A percentile compares a stretch with the other conserved stretches of the same genome.
Evolutionary conservation across 2,888 invertebrate species (phyloP).

Genomic region (Cyclophora albipunctata): DNA sequence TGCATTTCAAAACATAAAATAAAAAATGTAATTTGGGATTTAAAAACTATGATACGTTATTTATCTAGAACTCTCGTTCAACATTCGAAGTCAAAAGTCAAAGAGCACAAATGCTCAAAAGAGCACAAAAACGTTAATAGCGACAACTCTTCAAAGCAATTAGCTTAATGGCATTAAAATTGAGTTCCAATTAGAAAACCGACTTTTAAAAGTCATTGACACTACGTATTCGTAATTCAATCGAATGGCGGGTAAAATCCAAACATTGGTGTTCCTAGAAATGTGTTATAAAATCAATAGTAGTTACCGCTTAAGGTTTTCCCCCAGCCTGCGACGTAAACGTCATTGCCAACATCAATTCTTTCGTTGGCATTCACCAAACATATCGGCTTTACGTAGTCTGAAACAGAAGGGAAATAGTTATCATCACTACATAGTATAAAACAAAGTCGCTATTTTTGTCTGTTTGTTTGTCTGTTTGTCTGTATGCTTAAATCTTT

Average conservation of each 20-base stretch:
- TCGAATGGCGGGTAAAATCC: conserved; percentile 17
- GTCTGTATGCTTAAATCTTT: no score
- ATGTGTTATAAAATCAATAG: conserved; percentile 20
- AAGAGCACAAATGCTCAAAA: no score
- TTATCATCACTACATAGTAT: no score
- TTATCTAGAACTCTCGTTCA: no score
- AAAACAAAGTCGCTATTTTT: no score
- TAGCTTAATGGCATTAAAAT: not conserved
- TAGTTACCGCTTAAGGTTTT: conserved; percentile 70
- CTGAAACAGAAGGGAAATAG: conserved; percentile 36
- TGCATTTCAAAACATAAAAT: no score
- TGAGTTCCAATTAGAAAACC: not conserved
- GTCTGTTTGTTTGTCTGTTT: no score
- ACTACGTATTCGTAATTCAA: not conserved
- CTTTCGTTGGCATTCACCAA: conserved; percentile 50
- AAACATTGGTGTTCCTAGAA: conserved; percentile 3
- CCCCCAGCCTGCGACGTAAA: conserved; percentile 78
- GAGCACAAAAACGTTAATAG: no score
- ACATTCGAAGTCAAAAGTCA: no score
- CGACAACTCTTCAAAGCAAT: not conserved
- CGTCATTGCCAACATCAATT: conserved; percentile 55
- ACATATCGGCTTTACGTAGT: conserved; percentile 77
- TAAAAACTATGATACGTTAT: no score
- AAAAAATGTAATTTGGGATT: no score
- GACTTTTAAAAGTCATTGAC: not conserved